phyloP scores from a whole-genome alignment of 37 sponge, comb jelly and placozoan genomes.

The Dysidea cf. avara region DNA sequence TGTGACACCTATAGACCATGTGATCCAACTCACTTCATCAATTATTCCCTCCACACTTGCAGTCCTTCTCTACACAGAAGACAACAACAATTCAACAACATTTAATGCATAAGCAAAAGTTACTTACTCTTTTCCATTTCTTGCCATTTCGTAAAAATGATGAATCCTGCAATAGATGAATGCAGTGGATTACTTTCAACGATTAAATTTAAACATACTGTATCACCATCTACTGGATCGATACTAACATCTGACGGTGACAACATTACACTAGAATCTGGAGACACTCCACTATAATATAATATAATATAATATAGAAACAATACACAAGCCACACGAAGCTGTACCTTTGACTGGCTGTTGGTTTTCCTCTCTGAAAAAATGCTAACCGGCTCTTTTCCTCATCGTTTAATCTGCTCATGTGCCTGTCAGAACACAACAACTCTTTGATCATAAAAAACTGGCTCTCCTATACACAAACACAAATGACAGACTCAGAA shows the following conservation, averaged over 20 bases:
- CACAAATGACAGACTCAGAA: not conserved
- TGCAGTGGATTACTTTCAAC: not conserved
- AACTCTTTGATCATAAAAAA: constrained; percentile 78
- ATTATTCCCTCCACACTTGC: constrained; percentile 57
- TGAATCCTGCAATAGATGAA: constrained; percentile 25
- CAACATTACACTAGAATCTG: constrained; percentile 45
- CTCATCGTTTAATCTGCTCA: constrained; percentile 64
- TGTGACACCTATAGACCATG: too few species aligned
- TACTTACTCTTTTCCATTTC: constrained; percentile 69
- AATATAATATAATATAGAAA: too few species aligned
- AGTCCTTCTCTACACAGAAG: constrained; percentile 47
- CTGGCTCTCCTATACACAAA: constrained; percentile 53
- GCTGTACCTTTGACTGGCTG: constrained; percentile 5
- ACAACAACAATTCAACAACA: constrained; percentile 1
- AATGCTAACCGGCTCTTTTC: constrained; percentile 66
- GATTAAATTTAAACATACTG: constrained; percentile 4
- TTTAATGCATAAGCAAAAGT: not conserved
- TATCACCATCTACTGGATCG: constrained; percentile 46
- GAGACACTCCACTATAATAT: too few species aligned
- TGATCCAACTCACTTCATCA: too few species aligned
- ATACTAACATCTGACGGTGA: constrained; percentile 53
- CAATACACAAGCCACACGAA: not conserved
- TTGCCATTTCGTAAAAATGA: constrained; percentile 56
- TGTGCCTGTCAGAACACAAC: constrained; percentile 53
- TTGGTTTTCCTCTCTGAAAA: constrained; percentile 23